phyloP scores from a whole-genome alignment of 2,797 vertebrate species.

The Clarias pachynema region DNA sequence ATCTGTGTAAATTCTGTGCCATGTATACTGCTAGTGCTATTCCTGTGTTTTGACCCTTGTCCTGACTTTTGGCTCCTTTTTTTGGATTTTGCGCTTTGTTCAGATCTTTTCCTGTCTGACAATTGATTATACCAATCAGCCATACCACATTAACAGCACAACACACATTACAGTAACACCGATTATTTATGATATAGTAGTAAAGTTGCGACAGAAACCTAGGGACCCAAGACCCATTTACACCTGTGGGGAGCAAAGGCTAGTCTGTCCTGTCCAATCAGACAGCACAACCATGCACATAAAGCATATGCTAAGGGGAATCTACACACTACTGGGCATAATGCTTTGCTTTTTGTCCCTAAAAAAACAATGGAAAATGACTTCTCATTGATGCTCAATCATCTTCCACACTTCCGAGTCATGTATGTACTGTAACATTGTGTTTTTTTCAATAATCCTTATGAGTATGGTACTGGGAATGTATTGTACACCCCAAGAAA shows the following conservation, averaged over 20 bases:
- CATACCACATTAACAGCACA: no score
- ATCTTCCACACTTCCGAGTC: neutral
- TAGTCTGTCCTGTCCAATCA: no score
- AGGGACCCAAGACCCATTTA: no score
- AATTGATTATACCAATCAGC: neutral
- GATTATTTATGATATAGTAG: no score
- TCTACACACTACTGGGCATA: no score
- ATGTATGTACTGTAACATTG: neutral
- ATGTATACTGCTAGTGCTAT: constrained; percentile 1
- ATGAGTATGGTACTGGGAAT: neutral
- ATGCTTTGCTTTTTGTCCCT: no score
- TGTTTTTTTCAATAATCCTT: neutral
- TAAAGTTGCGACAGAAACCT: no score
- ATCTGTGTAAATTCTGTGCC: neutral
- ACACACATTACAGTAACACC: no score
- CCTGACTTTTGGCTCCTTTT: neutral
- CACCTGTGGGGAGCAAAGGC: no score
- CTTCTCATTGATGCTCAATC: neutral
- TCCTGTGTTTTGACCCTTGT: neutral
- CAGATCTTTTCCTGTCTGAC: neutral
- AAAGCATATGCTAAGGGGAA: no score
- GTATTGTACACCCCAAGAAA: neutral
- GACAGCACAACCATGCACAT: no score
- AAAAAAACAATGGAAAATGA: neutral
- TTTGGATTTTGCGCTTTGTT: neutral